Evolutionary conservation across 2,113 vertebrate genomes (phyloP).

Genomic region (Oenanthe oenanthe): DNA sequence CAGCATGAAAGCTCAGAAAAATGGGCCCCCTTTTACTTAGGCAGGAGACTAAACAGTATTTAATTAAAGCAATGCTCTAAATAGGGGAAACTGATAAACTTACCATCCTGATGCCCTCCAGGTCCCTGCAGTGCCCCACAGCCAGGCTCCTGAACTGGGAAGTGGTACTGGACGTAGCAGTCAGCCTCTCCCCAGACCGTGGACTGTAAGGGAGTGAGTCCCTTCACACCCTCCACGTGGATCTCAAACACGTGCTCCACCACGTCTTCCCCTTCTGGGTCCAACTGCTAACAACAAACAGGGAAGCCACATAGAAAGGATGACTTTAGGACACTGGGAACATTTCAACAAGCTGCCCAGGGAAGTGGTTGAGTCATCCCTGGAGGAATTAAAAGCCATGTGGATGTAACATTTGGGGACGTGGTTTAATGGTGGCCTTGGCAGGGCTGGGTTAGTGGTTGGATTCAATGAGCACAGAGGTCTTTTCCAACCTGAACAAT

Average conservation of each 20-base stretch:
- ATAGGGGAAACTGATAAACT: background rate
- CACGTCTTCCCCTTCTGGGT: conserved; percentile 44
- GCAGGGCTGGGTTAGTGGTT: background rate
- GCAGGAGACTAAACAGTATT: background rate
- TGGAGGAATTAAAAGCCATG: background rate
- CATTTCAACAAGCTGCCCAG: background rate
- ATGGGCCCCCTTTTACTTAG: rapidly evolving
- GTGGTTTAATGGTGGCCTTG: background rate
- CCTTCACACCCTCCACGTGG: conserved; percentile 82
- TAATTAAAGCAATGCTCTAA: background rate
- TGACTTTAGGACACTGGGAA: background rate
- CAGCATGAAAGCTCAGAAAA: background rate
- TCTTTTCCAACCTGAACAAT: background rate
- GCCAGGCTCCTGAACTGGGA: conserved; percentile 81
- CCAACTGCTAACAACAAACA: conserved; percentile 51
- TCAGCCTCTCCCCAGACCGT: conserved; percentile 98
- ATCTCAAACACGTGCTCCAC: conserved; percentile 91
- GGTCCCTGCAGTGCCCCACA: background rate
- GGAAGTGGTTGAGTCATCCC: background rate
- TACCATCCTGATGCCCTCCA: conserved; percentile 76
- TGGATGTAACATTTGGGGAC: background rate
- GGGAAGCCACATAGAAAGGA: background rate
- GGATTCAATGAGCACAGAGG: background rate
- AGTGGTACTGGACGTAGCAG: conserved; percentile 92
- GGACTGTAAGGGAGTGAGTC: conserved; percentile 87